Conservation (phyloP, 92 coral and sea anemone genomes). For the Epizoanthus ramosus region DNA sequence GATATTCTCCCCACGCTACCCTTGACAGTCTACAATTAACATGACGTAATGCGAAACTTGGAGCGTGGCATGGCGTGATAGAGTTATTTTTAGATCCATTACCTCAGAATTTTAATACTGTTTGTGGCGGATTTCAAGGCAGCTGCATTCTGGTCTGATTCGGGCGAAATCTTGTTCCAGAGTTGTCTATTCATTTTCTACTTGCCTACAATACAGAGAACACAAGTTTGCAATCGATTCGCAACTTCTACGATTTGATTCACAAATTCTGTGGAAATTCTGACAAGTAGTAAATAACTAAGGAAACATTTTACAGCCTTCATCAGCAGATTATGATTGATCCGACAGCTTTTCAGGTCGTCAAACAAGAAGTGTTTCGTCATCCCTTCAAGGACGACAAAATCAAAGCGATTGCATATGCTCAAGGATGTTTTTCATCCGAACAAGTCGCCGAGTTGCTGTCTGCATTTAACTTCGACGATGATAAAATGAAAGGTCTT, state of each 20-base stretch:
- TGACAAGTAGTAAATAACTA: no score
- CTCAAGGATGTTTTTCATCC: conserved; percentile 81
- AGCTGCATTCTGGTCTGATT: no score
- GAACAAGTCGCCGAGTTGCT: conserved; percentile 81
- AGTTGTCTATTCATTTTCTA: no score
- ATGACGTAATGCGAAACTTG: conserved; percentile 25
- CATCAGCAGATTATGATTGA: conserved; percentile 55
- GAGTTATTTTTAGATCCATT: conserved; percentile 17
- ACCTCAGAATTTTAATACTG: neutral
- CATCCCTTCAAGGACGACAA: conserved; percentile 85
- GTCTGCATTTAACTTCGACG: conserved; percentile 69
- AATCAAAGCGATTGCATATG: conserved; percentile 81
- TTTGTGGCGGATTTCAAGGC: no score
- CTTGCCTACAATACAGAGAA: no score
- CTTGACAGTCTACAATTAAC: neutral
- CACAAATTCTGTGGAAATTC: neutral
- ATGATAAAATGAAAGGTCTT: conserved; percentile 71
- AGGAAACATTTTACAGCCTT: neutral
- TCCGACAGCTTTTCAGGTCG: conserved; percentile 79
- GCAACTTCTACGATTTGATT: no score
- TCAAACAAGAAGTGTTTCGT: conserved; percentile 78
- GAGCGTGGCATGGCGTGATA: neutral
- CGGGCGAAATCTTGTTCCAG: no score
- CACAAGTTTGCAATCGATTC: no score
- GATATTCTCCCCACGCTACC: no score